A percentile compares a stretch with the other conserved stretches of the same genome.
phyloP scores from a whole-genome alignment of 2,797 vertebrate genomes.

The Poliocrania exsul region DNA sequence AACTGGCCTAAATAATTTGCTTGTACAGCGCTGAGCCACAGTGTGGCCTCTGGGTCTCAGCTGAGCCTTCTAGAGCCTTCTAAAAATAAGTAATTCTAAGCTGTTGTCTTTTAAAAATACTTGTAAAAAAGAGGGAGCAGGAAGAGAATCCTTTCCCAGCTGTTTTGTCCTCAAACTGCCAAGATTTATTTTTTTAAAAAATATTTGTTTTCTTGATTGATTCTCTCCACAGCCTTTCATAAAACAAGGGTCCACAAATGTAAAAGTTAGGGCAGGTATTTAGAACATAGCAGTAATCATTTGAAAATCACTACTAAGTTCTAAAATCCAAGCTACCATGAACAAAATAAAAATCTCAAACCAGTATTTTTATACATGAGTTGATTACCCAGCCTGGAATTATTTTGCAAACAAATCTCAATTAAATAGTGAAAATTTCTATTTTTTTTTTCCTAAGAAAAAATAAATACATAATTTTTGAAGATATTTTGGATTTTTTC shows the following conservation, averaged over 20 bases:
- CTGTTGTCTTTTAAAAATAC: background rate
- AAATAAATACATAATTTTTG: background rate
- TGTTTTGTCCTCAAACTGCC: background rate
- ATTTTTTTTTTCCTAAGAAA: background rate
- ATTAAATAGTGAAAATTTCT: background rate
- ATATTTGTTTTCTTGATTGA: background rate
- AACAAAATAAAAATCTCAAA: background rate
- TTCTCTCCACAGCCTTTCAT: background rate
- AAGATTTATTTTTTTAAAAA: background rate
- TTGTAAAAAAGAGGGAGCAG: background rate
- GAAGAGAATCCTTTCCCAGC: background rate
- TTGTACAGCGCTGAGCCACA: background rate
- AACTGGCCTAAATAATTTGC: conserved; percentile 3
- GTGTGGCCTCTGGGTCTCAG: background rate
- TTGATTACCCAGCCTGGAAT: background rate
- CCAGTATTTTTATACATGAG: accelerated
- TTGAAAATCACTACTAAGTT: background rate
- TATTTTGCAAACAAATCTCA: background rate
- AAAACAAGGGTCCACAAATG: background rate
- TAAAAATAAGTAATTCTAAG: background rate
- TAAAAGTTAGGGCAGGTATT: background rate
- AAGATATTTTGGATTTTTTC: background rate
- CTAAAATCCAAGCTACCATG: background rate
- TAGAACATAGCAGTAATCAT: background rate
- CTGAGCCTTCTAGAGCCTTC: background rate